These are phyloP conservation scores for Nesospiza acunhae DNA, from an alignment of 2,113 vertebrate genomes.

Conservation along the genomic window DNA sequence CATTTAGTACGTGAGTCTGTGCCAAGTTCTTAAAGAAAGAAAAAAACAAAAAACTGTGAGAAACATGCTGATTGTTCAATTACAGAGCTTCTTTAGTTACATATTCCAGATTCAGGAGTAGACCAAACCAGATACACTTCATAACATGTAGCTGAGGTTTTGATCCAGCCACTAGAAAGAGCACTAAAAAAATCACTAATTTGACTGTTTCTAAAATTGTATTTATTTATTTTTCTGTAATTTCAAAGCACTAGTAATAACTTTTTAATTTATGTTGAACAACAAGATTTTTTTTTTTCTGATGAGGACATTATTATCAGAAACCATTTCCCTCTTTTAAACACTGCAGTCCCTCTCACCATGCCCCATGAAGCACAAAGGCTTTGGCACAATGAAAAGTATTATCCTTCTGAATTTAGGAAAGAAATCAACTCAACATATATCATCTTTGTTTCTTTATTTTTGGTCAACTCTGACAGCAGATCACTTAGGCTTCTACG, in stretches of 20 bases:
- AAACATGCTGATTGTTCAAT: neutral
- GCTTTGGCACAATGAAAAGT: neutral
- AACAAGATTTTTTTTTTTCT: neutral
- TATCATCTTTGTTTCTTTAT: neutral
- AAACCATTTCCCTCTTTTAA: neutral
- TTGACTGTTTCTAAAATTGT: neutral
- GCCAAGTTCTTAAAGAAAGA: slow-evolving; percentile 85
- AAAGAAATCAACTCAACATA: neutral
- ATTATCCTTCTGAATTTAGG: neutral
- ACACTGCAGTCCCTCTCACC: neutral
- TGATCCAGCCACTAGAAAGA: neutral
- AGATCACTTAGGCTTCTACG: neutral
- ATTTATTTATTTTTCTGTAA: neutral
- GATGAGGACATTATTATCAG: neutral
- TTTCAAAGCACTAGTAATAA: neutral
- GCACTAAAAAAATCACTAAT: neutral
- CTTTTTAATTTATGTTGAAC: neutral
- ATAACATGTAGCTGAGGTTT: neutral
- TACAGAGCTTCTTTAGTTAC: neutral
- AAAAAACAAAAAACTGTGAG: neutral
- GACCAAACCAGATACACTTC: neutral
- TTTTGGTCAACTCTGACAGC: neutral
- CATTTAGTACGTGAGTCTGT: slow-evolving; percentile 92
- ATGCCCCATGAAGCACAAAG: neutral
- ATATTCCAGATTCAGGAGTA: neutral